phyloP scores from a whole-genome alignment of 1,140 invertebrate species.

The Bacillus rossius region DNA sequence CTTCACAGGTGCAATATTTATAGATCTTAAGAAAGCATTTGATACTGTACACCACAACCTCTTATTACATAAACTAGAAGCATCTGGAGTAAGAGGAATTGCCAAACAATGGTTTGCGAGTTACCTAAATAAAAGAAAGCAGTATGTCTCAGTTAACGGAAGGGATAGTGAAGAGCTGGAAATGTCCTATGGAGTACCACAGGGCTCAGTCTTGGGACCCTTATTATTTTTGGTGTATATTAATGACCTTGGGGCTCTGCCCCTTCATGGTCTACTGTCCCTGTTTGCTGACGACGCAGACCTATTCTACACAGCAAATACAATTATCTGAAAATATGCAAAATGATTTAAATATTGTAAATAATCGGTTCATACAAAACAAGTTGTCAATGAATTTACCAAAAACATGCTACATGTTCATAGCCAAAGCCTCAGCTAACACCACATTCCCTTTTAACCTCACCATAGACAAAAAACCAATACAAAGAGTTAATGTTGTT shows the following conservation, averaged over 20 bases:
- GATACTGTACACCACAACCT: constrained; percentile 4
- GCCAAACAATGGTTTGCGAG: neutral
- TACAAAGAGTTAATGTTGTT: too few relatives aligned
- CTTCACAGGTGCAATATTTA: too few relatives aligned
- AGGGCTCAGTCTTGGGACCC: constrained; percentile 8
- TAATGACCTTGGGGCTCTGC: constrained; percentile 15
- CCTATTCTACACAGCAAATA: too few relatives aligned
- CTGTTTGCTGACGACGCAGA: neutral
- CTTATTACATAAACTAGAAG: constrained; percentile 5
- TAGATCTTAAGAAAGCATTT: constrained; percentile 17
- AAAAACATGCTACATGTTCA: too few relatives aligned
- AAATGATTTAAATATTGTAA: too few relatives aligned
- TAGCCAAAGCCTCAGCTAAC: too few relatives aligned
- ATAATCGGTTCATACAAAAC: too few relatives aligned
- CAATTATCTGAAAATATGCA: too few relatives aligned
- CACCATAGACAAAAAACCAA: too few relatives aligned
- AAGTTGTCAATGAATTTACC: too few relatives aligned
- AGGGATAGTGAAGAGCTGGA: neutral
- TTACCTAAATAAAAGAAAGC: neutral
- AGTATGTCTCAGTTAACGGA: neutral
- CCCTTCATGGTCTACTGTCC: neutral
- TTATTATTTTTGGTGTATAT: constrained; percentile 16
- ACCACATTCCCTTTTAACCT: too few relatives aligned
- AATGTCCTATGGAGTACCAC: constrained; percentile 6
- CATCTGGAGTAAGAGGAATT: neutral